A percentile compares a stretch with the other conserved stretches of the same genome.
Evolutionary conservation across 2,888 invertebrate genomes (phyloP).

Genomic region (Plemyria rubiginata): DNA sequence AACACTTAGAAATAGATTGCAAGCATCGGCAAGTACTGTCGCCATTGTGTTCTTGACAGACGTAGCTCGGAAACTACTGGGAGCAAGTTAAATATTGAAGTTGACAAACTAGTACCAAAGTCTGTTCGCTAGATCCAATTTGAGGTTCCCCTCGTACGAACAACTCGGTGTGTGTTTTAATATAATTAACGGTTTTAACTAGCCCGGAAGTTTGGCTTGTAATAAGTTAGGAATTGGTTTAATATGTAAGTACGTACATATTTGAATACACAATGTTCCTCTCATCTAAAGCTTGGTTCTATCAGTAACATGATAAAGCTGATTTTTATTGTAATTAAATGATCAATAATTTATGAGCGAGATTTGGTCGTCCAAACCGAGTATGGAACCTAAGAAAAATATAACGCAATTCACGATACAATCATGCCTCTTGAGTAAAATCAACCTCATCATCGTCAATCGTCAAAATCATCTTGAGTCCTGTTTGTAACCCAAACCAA

Average conservation of each 20-base stretch:
- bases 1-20: constrained; percentile 45
- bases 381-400: too few species aligned
- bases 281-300: too few species aligned
- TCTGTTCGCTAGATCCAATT: constrained; percentile 57
- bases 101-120: constrained; percentile 67
- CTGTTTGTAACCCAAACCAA: too few species aligned
- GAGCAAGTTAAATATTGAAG: constrained; percentile 75
- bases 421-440: too few species aligned
- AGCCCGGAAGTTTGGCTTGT: constrained; percentile 29
- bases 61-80: constrained; percentile 62
- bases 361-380: too few species aligned
- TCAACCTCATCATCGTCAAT: too few species aligned
- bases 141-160: constrained; percentile 49
- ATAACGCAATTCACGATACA: too few species aligned
- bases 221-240: constrained; percentile 18
- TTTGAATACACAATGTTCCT: neutral
- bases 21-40: constrained; percentile 50
- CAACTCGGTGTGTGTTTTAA: constrained; percentile 51
- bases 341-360: too few species aligned
- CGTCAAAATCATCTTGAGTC: too few species aligned
- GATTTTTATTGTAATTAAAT: too few species aligned
- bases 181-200: constrained; percentile 52
- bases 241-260: neutral
- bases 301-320: too few species aligned
- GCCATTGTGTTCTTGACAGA: constrained; percentile 65